phyloP scores from a whole-genome alignment of 1,140 invertebrate genomes.

The Maconellicoccus hirsutus region DNA sequence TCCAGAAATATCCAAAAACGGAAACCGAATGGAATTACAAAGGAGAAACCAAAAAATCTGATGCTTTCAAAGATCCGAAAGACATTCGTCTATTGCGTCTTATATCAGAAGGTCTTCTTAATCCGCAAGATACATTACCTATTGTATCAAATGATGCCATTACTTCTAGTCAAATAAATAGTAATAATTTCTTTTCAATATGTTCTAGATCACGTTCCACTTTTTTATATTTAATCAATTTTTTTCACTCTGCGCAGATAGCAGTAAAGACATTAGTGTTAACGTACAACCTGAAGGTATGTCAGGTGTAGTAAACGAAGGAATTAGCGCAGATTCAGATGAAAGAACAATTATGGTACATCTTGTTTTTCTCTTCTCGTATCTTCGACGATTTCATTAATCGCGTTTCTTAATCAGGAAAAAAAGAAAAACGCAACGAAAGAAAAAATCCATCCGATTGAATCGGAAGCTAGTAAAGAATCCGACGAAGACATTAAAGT shows the following conservation, averaged over 20 bases:
- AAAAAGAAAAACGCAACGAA: constrained; percentile 6
- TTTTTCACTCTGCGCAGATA: neutral
- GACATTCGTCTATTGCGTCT: neutral
- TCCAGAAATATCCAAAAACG: constrained; percentile 11
- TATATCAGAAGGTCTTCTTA: constrained; percentile 17
- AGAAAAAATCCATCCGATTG: neutral
- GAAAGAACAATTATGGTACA: constrained; percentile 11
- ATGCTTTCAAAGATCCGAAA: constrained; percentile 7
- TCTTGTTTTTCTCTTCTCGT: neutral
- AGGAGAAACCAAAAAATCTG: constrained; percentile 8
- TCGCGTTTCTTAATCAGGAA: neutral
- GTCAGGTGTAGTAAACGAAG: constrained; percentile 10
- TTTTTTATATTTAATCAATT: neutral
- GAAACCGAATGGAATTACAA: constrained; percentile 5
- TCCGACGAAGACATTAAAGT: neutral
- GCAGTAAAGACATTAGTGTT: constrained; percentile 4
- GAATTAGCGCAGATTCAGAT: neutral
- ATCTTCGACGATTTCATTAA: neutral
- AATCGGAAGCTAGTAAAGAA: neutral
- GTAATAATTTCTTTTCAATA: neutral
- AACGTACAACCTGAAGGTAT: constrained; percentile 16
- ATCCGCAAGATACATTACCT: constrained; percentile 12
- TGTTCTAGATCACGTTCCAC: neutral
- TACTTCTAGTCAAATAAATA: constrained; percentile 17
- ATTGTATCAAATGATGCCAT: constrained; percentile 11